A percentile compares a stretch with the other conserved stretches of the same genome.
Conservation (phyloP, 2,113 vertebrate species). For the Phasianus colchicus region DNA sequence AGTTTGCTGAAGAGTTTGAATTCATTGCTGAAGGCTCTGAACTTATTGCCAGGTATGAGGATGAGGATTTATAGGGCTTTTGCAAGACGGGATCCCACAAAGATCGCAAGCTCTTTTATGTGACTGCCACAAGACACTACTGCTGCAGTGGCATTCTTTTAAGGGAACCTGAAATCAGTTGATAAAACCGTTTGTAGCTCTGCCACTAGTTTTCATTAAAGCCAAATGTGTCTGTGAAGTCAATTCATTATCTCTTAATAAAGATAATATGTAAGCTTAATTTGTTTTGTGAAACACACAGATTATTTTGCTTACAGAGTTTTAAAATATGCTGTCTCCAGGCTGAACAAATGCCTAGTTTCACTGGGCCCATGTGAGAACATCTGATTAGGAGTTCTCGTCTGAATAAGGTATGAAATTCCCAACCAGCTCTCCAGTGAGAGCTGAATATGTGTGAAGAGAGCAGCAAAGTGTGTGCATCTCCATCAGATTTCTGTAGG, state of each 20-base stretch:
- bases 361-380: neutral
- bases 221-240: too few species aligned
- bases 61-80: neutral
- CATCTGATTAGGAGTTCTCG: neutral
- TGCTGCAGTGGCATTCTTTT: rapidly evolving
- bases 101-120: neutral
- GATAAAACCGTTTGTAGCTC: neutral
- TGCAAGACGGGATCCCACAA: neutral
- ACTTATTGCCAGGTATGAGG: too few species aligned
- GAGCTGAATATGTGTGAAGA: too few species aligned
- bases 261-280: neutral
- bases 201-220: neutral
- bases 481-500: neutral
- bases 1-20: too few species aligned
- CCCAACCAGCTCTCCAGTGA: too few species aligned
- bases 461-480: neutral
- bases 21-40: too few species aligned
- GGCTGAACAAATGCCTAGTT: neutral
- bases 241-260: neutral
- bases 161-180: neutral
- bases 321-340: neutral
- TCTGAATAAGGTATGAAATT: neutral
- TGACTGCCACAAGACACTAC: too few species aligned
- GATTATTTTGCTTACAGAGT: neutral
- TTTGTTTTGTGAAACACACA: neutral